These are phyloP conservation scores for Rhegmatorhina hoffmannsi DNA, from an alignment of 2,113 vertebrate species.

Conservation along the genomic window DNA sequence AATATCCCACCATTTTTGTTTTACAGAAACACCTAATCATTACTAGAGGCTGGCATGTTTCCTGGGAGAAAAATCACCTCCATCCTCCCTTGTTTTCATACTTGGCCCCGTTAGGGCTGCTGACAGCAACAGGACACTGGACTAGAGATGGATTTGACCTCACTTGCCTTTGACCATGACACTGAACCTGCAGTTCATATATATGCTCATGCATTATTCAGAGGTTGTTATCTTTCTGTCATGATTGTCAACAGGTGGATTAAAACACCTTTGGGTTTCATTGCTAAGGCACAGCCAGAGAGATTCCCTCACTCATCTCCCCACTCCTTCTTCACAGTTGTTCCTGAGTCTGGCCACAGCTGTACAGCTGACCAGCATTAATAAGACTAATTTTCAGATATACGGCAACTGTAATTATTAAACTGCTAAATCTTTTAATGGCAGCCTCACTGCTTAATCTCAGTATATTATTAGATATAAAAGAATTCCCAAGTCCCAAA, in stretches of 20 bases:
- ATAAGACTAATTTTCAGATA: neutral
- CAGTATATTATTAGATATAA: neutral
- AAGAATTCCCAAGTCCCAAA: neutral
- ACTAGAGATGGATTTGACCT: neutral
- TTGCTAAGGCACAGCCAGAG: neutral
- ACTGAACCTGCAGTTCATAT: neutral
- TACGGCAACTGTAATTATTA: neutral
- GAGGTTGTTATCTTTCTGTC: neutral
- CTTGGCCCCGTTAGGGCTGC: neutral
- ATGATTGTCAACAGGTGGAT: neutral
- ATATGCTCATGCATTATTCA: neutral
- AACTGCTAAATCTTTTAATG: constrained; percentile 7
- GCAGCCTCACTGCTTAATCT: constrained; percentile 4
- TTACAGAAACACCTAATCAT: neutral
- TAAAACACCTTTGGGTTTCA: neutral
- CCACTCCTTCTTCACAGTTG: neutral
- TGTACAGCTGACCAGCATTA: neutral
- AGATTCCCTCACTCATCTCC: neutral
- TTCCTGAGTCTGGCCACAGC: neutral
- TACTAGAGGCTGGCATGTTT: neutral
- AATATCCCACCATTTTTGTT: neutral
- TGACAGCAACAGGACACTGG: neutral
- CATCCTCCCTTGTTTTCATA: neutral
- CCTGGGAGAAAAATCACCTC: neutral
- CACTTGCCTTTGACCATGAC: neutral